Evolutionary conservation across 2,113 vertebrate species (phyloP).

Genomic region (Ceyx cyanopectus): DNA sequence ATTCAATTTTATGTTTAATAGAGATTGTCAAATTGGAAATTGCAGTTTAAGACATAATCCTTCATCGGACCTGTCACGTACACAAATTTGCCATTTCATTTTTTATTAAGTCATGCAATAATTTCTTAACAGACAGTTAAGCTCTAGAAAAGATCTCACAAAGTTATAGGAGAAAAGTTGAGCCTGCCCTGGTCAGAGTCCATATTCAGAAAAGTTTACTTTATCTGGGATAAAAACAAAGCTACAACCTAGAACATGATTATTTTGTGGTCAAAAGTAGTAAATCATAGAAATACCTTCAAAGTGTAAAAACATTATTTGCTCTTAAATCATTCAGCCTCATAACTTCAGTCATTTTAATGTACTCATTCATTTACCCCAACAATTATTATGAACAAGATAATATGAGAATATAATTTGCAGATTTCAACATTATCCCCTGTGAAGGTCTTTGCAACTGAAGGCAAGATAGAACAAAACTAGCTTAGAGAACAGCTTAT

Average conservation of each 20-base stretch:
- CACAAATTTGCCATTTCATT: slow-evolving; percentile 42
- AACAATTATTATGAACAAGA: background rate
- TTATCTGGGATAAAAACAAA: background rate
- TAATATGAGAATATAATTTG: background rate
- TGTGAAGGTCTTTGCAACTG: background rate
- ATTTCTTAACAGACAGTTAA: slow-evolving; percentile 32
- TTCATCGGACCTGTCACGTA: slow-evolving; percentile 23
- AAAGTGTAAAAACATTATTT: background rate
- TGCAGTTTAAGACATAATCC: slow-evolving; percentile 51
- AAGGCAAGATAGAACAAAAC: background rate
- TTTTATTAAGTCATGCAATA: slow-evolving; percentile 36
- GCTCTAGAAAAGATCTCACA: background rate
- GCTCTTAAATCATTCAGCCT: background rate
- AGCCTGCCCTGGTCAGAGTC: background rate
- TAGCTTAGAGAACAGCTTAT: background rate
- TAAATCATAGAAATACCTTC: background rate
- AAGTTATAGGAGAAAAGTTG: background rate
- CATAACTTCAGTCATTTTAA: background rate
- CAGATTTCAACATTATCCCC: background rate
- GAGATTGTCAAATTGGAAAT: slow-evolving; percentile 55
- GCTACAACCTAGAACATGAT: background rate
- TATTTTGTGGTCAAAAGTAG: background rate
- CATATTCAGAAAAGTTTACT: background rate
- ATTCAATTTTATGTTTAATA: slow-evolving; percentile 54
- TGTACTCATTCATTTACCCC: background rate